These are phyloP conservation scores for Melanophora roralis DNA, from an alignment of 2,888 invertebrate species.

Conservation along the genomic window DNA sequence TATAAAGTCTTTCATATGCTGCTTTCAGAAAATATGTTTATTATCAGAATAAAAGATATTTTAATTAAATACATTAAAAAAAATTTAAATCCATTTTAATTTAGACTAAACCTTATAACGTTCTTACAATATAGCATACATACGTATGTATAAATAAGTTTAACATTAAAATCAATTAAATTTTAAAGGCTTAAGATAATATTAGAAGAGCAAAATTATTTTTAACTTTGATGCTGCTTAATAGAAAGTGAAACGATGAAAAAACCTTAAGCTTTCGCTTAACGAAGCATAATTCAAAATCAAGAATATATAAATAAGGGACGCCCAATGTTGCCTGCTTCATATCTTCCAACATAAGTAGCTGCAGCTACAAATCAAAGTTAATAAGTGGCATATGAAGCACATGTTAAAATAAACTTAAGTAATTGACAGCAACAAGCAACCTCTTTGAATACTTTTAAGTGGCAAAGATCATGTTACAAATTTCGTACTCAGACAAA, in stretches of 20 bases:
- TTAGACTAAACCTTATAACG: no score
- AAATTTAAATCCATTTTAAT: no score
- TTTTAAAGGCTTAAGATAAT: constrained; percentile 45
- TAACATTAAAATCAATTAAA: constrained; percentile 52
- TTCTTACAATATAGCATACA: constrained; percentile 37
- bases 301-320: constrained; percentile 3
- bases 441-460: constrained; percentile 39
- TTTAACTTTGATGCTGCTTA: constrained; percentile 10
- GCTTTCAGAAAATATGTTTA: background rate
- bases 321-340: constrained; percentile 4
- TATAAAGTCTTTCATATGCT: background rate
- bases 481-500: constrained; percentile 26
- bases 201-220: constrained; percentile 28
- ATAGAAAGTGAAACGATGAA: constrained; percentile 57
- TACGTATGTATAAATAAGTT: background rate
- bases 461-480: constrained; percentile 57
- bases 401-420: constrained; percentile 35
- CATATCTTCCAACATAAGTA: constrained; percentile 1
- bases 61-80: background rate
- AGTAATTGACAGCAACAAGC: constrained; percentile 31
- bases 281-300: background rate
- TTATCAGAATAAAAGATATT: background rate
- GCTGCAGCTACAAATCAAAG: background rate
- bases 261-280: constrained; percentile 15
- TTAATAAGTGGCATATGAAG: constrained; percentile 36